Evolutionary conservation across 2,888 invertebrate genomes (phyloP).

Genomic region (Scaptomyza cyrtandrae): DNA sequence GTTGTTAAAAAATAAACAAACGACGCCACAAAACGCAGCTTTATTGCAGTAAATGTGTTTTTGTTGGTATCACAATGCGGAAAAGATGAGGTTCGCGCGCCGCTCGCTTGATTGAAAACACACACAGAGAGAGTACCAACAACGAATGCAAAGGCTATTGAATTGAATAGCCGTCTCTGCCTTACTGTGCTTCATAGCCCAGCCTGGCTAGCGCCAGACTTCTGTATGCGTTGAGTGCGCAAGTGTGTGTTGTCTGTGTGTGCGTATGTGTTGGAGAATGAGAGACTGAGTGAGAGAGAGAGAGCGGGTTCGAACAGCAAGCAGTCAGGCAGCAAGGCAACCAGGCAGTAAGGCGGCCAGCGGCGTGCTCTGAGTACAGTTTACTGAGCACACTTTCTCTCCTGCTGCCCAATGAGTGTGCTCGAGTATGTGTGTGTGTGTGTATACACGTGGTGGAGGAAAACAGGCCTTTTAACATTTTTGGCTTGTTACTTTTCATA

Average conservation of each 20-base stretch:
- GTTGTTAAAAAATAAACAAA: conserved; percentile 74
- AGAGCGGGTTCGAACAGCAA: conserved; percentile 21
- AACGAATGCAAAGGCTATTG: conserved; percentile 84
- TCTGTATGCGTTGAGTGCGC: conserved; percentile 73
- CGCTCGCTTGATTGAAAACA: conserved; percentile 82
- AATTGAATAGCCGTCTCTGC: conserved; percentile 82
- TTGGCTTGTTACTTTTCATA: conserved; percentile 58
- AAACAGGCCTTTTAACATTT: conserved; percentile 65
- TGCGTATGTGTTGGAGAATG: conserved; percentile 52
- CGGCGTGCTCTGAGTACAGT: conserved; percentile 61
- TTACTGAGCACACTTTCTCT: conserved; percentile 63
- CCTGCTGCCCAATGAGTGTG: conserved; percentile 41
- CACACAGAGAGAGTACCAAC: conserved; percentile 83
- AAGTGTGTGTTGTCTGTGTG: conserved; percentile 58
- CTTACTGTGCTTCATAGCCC: conserved; percentile 68
- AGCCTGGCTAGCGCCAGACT: conserved; percentile 67
- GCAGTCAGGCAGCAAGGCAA: conserved; percentile 23
- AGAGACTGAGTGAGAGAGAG: conserved; percentile 21
- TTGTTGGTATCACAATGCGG: conserved; percentile 76
- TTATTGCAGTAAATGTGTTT: conserved; percentile 68
- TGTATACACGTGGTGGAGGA: conserved; percentile 77
- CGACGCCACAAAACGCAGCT: conserved; percentile 71
- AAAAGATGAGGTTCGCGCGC: conserved; percentile 76
- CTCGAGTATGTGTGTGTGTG: conserved; percentile 37
- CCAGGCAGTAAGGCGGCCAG: conserved; percentile 21